A percentile compares a stretch with the other conserved stretches of the same genome.
These are phyloP conservation scores for Rhopalosiphum nymphaeae DNA, from an alignment of 2,888 invertebrate genomes.

Conservation along the genomic window DNA sequence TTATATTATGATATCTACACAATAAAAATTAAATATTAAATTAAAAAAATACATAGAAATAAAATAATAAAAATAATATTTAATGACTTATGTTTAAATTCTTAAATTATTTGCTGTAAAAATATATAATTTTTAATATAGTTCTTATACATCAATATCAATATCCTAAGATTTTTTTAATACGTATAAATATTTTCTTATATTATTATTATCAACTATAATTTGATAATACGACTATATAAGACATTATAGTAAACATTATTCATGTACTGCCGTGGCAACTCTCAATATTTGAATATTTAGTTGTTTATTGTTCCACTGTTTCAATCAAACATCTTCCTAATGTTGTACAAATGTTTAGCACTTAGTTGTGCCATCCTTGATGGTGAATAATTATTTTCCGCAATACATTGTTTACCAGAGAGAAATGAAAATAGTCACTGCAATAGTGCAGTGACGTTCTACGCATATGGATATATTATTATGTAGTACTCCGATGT, in stretches of 20 bases:
- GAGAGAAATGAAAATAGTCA: not conserved
- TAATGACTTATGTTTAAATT: not conserved
- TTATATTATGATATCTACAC: no score
- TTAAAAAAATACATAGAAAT: no score
- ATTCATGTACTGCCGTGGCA: not conserved
- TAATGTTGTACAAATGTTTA: not conserved
- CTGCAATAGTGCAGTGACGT: not conserved
- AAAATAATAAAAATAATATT: not conserved
- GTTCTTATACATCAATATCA: not conserved
- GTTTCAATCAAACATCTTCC: not conserved
- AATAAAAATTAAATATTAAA: no score
- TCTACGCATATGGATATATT: not conserved
- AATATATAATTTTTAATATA: not conserved
- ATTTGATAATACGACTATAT: not conserved
- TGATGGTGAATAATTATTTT: not conserved
- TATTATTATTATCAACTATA: not conserved
- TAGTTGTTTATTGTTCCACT: not conserved
- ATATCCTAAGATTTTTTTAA: not conserved
- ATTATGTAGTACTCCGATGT: not conserved
- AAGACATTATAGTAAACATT: not conserved
- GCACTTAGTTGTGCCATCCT: not conserved
- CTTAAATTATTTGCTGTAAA: not conserved
- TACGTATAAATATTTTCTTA: not conserved
- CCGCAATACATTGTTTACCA: not conserved
- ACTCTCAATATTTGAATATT: not conserved